phyloP scores from a whole-genome alignment of 2,888 invertebrate species.

The Perdita meconis region DNA sequence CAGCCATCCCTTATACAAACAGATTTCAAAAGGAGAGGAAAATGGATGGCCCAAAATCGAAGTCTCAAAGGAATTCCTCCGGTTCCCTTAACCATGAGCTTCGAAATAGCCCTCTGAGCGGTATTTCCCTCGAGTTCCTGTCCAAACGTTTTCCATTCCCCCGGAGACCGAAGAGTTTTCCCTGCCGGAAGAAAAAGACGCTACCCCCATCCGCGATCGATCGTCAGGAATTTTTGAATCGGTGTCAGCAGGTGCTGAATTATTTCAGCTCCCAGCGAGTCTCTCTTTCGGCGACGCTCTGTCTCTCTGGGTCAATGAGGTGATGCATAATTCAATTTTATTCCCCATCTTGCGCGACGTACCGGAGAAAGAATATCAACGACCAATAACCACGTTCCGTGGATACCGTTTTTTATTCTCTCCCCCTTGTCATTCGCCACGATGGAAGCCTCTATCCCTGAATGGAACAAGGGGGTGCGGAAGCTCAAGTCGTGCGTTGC shows the following conservation, averaged over 20 bases:
- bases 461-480: background rate
- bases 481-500: constrained; percentile 14
- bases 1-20: no score
- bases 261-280: constrained; percentile 31
- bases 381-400: background rate
- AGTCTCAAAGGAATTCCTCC: no score
- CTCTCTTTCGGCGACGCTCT: background rate
- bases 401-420: background rate
- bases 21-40: no score
- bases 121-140: no score
- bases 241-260: constrained; percentile 34
- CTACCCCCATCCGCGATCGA: constrained; percentile 40
- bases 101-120: no score
- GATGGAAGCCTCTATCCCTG: constrained; percentile 4
- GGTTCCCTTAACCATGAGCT: no score
- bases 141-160: constrained; percentile 4
- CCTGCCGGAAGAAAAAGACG: constrained; percentile 3
- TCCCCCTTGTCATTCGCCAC: no score
- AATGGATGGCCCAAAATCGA: no score
- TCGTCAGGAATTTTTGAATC: constrained; percentile 47
- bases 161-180: background rate
- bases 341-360: constrained; percentile 15
- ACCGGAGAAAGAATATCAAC: constrained; percentile 18
- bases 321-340: constrained; percentile 62
- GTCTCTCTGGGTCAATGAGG: constrained; percentile 43